These are phyloP conservation scores for Procavia capensis DNA, from an alignment of 2,113 vertebrate genomes.

Conservation along the genomic window DNA sequence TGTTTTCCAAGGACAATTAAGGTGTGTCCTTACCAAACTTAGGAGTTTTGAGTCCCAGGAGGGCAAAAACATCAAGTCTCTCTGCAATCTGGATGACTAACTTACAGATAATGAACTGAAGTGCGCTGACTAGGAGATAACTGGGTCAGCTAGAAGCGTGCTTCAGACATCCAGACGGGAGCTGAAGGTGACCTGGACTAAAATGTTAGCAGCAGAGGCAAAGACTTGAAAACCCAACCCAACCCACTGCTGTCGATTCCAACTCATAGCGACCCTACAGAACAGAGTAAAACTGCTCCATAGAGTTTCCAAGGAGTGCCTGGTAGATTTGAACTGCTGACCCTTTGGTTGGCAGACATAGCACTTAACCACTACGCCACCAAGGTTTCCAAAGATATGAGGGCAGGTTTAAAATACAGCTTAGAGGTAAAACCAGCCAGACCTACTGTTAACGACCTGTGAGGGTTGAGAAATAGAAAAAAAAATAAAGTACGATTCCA, in stretches of 20 bases:
- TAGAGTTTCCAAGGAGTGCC: too few species aligned
- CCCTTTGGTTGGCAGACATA: too few species aligned
- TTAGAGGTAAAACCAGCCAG: not conserved
- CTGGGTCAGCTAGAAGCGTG: fast-evolving
- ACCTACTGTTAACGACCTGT: fast-evolving
- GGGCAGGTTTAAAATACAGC: not conserved
- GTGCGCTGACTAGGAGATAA: too few species aligned
- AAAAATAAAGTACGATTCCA: fast-evolving
- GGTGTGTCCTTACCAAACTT: not conserved
- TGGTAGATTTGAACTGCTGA: too few species aligned
- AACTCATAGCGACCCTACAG: too few species aligned
- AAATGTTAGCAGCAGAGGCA: fast-evolving
- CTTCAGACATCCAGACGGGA: not conserved
- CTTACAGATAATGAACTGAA: fast-evolving
- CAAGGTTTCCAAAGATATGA: fast-evolving
- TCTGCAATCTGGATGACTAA: fast-evolving
- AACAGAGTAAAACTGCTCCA: too few species aligned
- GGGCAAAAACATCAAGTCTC: fast-evolving
- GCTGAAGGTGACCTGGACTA: not conserved
- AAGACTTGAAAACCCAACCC: too few species aligned
- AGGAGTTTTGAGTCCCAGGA: not conserved
- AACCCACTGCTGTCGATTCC: too few species aligned
- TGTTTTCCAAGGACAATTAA: fast-evolving
- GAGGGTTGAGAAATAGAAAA: fast-evolving
- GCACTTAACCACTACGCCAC: too few species aligned